phyloP scores from a whole-genome alignment of 1,140 invertebrate species.

The Trichomalopsis sarcophagae region DNA sequence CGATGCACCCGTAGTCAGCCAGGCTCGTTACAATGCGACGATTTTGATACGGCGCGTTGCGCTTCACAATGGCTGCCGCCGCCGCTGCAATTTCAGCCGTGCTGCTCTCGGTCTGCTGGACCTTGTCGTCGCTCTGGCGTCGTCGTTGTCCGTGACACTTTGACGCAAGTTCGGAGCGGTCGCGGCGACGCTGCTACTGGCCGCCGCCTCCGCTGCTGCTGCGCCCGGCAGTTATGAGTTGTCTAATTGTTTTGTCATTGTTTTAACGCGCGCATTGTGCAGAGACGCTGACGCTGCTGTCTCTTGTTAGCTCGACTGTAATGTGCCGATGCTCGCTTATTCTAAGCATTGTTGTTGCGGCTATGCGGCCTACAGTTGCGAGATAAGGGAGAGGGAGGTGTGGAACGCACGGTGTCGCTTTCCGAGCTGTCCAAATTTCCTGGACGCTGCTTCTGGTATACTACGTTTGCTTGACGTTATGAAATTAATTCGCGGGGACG shows the following conservation, averaged over 20 bases:
- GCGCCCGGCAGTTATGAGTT: conserved; percentile 71
- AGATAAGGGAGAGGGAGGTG: neutral
- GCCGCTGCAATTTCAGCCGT: conserved; percentile 64
- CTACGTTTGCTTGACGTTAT: neutral
- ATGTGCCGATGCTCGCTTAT: conserved; percentile 35
- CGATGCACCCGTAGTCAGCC: conserved; percentile 35
- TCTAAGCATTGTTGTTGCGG: conserved; percentile 41
- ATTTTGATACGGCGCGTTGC: conserved; percentile 63
- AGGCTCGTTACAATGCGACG: conserved; percentile 54
- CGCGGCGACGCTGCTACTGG: neutral
- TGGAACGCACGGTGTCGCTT: neutral
- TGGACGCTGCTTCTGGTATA: conserved; percentile 35
- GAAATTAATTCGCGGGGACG: too few relatives aligned
- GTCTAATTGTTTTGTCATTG: conserved; percentile 73
- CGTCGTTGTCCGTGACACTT: conserved; percentile 72
- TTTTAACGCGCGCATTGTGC: conserved; percentile 53
- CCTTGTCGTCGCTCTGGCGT: conserved; percentile 58
- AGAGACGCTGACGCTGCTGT: neutral
- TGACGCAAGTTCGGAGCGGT: conserved; percentile 65
- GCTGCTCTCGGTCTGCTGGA: conserved; percentile 68
- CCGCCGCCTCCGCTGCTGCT: conserved; percentile 56
- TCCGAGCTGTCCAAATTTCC: conserved; percentile 56
- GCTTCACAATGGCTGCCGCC: conserved; percentile 59
- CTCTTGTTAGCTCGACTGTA: conserved; percentile 46
- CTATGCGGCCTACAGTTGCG: conserved; percentile 22